Conservation (phyloP, 2,888 invertebrate species). For the Orgyia antiqua region DNA sequence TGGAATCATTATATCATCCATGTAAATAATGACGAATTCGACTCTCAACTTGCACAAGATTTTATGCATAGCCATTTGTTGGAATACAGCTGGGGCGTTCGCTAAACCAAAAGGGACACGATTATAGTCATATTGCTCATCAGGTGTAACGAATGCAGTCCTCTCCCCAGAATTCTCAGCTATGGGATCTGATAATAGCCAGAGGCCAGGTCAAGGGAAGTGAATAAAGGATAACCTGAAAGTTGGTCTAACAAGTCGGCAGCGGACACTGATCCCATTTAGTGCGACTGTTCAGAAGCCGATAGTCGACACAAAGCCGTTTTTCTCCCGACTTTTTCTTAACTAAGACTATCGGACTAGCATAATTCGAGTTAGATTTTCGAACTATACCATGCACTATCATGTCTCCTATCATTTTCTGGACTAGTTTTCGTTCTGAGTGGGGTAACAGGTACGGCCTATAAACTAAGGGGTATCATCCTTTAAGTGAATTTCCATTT, state of each 20-base stretch:
- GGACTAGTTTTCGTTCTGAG: constrained; percentile 9
- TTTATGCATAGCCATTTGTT: constrained; percentile 19
- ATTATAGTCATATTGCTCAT: constrained; percentile 19
- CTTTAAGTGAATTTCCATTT: constrained; percentile 14
- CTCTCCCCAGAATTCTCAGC: constrained; percentile 14
- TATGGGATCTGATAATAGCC: constrained; percentile 9
- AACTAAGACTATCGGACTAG: constrained; percentile 23
- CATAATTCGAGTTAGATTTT: constrained; percentile 15
- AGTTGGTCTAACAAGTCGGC: constrained; percentile 22
- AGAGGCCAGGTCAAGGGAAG: not conserved
- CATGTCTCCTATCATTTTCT: constrained; percentile 13
- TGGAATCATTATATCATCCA: constrained; percentile 28
- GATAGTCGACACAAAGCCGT: constrained; percentile 19
- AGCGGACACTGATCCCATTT: constrained; percentile 15
- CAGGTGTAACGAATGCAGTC: constrained; percentile 24
- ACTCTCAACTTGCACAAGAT: constrained; percentile 9
- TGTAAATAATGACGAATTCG: constrained; percentile 3
- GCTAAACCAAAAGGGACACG: constrained; percentile 24
- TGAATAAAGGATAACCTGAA: constrained; percentile 6
- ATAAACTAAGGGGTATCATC: constrained; percentile 10
- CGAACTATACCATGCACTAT: constrained; percentile 8
- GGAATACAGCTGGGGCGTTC: constrained; percentile 25
- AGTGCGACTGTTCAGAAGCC: constrained; percentile 16
- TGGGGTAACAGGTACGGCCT: constrained; percentile 13
- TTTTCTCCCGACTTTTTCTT: constrained; percentile 20